Base-by-base conservation (phyloP, 1,140 invertebrate species). In the Anthonomus grandis region DNA sequence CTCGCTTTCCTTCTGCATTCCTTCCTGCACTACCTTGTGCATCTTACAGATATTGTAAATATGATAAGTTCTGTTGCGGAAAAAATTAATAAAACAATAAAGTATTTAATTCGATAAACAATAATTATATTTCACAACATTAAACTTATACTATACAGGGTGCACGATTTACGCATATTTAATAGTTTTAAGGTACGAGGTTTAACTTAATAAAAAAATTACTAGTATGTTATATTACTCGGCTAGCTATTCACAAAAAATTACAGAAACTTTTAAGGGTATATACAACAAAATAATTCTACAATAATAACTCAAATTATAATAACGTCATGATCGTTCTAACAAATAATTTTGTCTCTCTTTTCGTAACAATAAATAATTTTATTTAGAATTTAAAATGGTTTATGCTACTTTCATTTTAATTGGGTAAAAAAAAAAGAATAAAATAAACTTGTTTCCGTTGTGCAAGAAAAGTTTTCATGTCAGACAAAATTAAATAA, bases 121-220 rank as follows among this genome's bases (percentile, higher is more conserved):
- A 41, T 56, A 47, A 31, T 48, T 56, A 39, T 56, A 56, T 55
- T 54, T 34, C 54, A 56, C 54, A 56, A 56, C 54, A 48, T 56
- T 56, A 48, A 48, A 56, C 54, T 56, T 48, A 56, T 48, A 5
- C 17, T 37, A 48, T 56, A 56, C 41, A 55, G 47, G n/a, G n/a
- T n/a, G 23, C 49, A 56, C 45, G 42, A 38, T 41, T 55, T 37
- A 56, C 27, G 45, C 27, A 24, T 24, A 18, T 55, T 34, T 37
- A 34, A 23, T 34, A 24, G 42, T 18, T 19, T 37, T 24, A 54
- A 48, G 54, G 45, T 56, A 56, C 54, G 41, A 25, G 37, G 9
- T 34, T 41, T 56, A 22, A n/a, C n/a, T 39, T 54, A 27, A 49
- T 57, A 49, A 34, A 57, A 41, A 57, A 41, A 23, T 55, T 49